Base-by-base conservation (phyloP, 2,113 vertebrate genomes). In the Scartelaos histophorus region DNA sequence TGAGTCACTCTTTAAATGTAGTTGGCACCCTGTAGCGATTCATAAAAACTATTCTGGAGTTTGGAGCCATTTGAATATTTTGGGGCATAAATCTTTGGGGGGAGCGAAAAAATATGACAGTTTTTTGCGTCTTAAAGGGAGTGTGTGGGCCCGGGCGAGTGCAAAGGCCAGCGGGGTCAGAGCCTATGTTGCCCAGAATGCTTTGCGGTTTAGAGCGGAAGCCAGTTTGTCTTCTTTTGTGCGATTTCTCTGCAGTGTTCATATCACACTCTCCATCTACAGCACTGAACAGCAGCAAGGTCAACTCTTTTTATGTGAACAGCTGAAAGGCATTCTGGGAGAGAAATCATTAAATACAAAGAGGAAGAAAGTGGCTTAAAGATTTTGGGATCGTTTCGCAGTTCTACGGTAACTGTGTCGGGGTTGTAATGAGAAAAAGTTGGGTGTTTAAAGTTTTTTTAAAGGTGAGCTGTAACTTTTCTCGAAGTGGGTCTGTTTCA, bases 181-280 rank as follows among this genome's bases (percentile, higher is more conserved):
- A 21, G 15, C 70, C 17, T 38, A 38, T 17, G 17, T 64, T 19
- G 34, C 35, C 71, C 71, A 75, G 9, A 66, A 72, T 67, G 70
- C 81, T 64, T 34, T 68, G 71, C 68, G 46, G 66, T 6, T 56
- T 74, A 65, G 60, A 65, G 70, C 75, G 51, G 76, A 87, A 80
- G 80, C 78, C 54, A 5, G 66, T 53, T 71, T 66, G 53, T 65
- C 74, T 73, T 73, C 58, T 34, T 34, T 24, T 0, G 45, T 61
- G 10, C 4, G 47, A 54, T 77, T 68, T 69, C 46, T 16, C 69
- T 64, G 2, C 1, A 24, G 58, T 29, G 69, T 62, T 76, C 35
- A 0, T 67, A 62, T 80, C 22, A 0, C 22, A 68, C 15, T 64
- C 49, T 65, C 21, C 47, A 80, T 74, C 80, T 75, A 46, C 67